phyloP scores from a whole-genome alignment of 2,888 invertebrate species.

The Theretra japonica region DNA sequence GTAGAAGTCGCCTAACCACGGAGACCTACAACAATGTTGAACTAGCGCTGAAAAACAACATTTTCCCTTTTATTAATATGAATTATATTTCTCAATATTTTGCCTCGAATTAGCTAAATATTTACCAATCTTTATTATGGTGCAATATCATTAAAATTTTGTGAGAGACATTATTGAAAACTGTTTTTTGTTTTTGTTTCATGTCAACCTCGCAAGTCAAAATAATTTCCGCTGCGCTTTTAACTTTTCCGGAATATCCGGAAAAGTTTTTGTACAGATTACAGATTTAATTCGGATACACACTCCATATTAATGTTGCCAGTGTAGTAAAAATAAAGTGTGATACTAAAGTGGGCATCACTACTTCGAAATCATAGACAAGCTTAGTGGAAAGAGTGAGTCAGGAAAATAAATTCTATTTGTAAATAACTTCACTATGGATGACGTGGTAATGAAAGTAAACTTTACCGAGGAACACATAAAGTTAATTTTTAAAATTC shows the following conservation, averaged over 20 bases:
- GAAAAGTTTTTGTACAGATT: slow-evolving; percentile 35
- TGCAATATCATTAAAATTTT: slow-evolving; percentile 78
- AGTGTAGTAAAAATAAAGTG: background rate
- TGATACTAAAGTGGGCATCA: slow-evolving; percentile 27
- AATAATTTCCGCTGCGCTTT: slow-evolving; percentile 48
- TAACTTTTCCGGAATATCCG: slow-evolving; percentile 39
- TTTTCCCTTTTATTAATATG: background rate
- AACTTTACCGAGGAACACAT: background rate
- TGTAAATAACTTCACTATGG: slow-evolving; percentile 36
- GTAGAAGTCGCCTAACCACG: slow-evolving; percentile 56
- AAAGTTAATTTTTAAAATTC: slow-evolving; percentile 29
- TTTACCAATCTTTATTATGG: slow-evolving; percentile 65
- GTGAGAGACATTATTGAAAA: slow-evolving; percentile 72
- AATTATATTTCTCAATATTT: slow-evolving; percentile 18
- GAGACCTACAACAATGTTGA: slow-evolving; percentile 63
- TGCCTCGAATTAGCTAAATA: slow-evolving; percentile 31
- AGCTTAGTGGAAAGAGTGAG: slow-evolving; percentile 32
- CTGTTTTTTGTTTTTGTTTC: slow-evolving; percentile 80
- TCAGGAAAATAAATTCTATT: slow-evolving; percentile 22
- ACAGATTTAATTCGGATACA: background rate
- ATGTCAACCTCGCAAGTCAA: slow-evolving; percentile 60
- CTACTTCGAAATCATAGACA: slow-evolving; percentile 38
- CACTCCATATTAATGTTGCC: slow-evolving; percentile 5
- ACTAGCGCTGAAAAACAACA: slow-evolving; percentile 52
- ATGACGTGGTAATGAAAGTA: slow-evolving; percentile 29